Evolutionary conservation across 2,113 vertebrate genomes (phyloP).

Genomic region (Sciurus niger): DNA sequence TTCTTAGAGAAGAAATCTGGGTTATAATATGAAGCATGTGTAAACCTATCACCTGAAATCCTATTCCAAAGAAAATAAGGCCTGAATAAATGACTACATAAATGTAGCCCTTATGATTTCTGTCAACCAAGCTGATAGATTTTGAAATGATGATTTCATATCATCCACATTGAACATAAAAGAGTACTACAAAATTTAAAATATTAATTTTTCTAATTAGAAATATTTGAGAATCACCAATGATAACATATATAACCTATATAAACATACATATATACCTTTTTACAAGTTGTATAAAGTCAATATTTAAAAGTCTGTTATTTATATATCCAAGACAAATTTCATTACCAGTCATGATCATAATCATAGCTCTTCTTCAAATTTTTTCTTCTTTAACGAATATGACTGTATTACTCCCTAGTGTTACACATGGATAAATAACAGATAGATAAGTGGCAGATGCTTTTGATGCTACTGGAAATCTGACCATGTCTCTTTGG

Average conservation of each 20-base stretch:
- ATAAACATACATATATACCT: neutral
- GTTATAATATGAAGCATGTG: conserved; percentile 34
- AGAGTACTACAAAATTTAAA: neutral
- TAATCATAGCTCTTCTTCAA: neutral
- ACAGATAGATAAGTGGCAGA: neutral
- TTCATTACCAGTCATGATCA: neutral
- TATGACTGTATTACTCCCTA: neutral
- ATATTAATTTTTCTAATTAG: neutral
- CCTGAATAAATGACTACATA: neutral
- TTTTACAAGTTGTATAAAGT: neutral
- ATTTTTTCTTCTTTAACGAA: neutral
- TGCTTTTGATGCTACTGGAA: neutral
- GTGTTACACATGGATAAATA: neutral
- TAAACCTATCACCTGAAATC: neutral
- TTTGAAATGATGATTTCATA: conserved; percentile 17
- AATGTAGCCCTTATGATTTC: neutral
- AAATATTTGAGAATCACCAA: conserved; percentile 62
- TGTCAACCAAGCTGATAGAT: neutral
- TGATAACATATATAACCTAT: too few species aligned
- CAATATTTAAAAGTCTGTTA: conserved; percentile 24
- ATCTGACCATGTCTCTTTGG: neutral
- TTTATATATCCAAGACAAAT: conserved; percentile 36
- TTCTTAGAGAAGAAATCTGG: conserved; percentile 14
- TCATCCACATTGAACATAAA: neutral
- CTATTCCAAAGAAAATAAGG: conserved; percentile 33